These are phyloP conservation scores for Excalfactoria chinensis DNA, from an alignment of 2,113 vertebrate species.

Conservation along the genomic window DNA sequence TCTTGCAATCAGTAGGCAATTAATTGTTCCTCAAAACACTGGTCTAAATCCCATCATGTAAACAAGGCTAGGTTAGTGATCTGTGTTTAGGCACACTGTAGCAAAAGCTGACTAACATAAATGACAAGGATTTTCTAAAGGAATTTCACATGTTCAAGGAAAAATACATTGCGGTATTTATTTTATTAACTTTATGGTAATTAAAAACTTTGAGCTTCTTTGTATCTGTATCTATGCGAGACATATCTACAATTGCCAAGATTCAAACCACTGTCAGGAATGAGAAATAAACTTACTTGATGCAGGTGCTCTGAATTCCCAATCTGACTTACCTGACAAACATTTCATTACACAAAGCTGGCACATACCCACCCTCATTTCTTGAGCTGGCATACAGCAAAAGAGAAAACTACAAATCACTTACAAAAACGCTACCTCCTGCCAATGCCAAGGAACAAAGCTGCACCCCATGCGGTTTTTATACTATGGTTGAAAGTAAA, in stretches of 20 bases:
- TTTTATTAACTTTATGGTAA: background rate
- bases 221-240: background rate
- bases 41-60: conserved; percentile 70
- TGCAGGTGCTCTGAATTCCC: conserved; percentile 17
- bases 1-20: conserved; percentile 65
- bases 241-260: background rate
- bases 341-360: conserved; percentile 11
- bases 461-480: conserved; percentile 50
- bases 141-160: conserved; percentile 33
- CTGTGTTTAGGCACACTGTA: background rate
- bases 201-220: conserved; percentile 4
- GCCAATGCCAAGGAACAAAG: conserved; percentile 60
- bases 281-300: background rate
- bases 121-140: conserved; percentile 58
- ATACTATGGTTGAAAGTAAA: background rate
- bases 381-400: conserved; percentile 30
- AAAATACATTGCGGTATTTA: conserved; percentile 2
- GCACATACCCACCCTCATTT: background rate
- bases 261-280: background rate
- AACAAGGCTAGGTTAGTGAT: conserved; percentile 66
- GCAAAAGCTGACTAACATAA: conserved; percentile 58
- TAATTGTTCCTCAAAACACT: conserved; percentile 63
- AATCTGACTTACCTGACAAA: conserved; percentile 16
- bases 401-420: conserved; percentile 41
- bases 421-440: conserved; percentile 53